phyloP scores from a whole-genome alignment of 2,888 invertebrate species.

The Siphonodentalium dalli region DNA sequence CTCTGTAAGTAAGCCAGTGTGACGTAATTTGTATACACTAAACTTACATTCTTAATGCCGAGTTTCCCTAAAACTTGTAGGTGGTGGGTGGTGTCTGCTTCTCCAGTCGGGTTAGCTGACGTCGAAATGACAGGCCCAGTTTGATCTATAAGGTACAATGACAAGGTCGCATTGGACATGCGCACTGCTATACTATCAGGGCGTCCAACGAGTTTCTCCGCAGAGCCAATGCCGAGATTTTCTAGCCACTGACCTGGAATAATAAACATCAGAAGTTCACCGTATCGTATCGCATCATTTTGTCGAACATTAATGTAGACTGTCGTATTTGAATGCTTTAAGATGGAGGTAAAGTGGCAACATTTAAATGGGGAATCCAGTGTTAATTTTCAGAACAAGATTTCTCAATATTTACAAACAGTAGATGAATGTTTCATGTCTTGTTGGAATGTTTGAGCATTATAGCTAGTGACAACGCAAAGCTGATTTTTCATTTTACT shows the following conservation, averaged over 20 bases:
- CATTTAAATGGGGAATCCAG: no score
- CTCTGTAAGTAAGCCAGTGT: background rate
- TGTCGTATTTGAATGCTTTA: no score
- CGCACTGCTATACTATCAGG: constrained; percentile 46
- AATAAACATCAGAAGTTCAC: background rate
- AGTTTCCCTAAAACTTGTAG: constrained; percentile 45
- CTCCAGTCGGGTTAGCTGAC: constrained; percentile 47
- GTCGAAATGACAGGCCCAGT: constrained; percentile 44
- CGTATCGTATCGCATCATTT: background rate
- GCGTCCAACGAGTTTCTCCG: constrained; percentile 39
- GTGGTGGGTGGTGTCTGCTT: constrained; percentile 47
- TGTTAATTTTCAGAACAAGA: no score
- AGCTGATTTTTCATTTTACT: no score
- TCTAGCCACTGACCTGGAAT: constrained; percentile 39
- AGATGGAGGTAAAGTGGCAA: no score
- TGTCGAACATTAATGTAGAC: no score
- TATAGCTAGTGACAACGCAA: no score
- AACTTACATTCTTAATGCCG: constrained; percentile 39
- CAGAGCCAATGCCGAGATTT: constrained; percentile 34
- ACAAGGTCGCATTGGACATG: constrained; percentile 43
- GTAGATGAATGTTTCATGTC: no score
- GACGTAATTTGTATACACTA: background rate
- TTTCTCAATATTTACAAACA: no score
- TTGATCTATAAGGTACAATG: constrained; percentile 41
- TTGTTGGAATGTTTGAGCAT: no score